These are phyloP conservation scores for Ranitomeya imitator DNA, from an alignment of 2,113 vertebrate genomes.

Conservation along the genomic window DNA sequence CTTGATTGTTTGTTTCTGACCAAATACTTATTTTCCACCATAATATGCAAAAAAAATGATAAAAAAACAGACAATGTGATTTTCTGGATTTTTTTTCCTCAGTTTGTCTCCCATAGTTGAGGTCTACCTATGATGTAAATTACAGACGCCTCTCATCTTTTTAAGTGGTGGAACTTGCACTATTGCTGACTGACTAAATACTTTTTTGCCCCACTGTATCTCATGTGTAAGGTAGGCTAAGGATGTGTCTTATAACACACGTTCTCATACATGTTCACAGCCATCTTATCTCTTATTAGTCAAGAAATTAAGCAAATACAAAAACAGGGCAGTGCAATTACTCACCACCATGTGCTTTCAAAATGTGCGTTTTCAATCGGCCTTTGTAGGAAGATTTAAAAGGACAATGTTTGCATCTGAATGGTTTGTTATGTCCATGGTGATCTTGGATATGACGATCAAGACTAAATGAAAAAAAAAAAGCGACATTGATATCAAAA, in stretches of 20 bases:
- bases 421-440: slow-evolving; percentile 96
- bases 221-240: neutral
- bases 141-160: too few relatives aligned
- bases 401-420: slow-evolving; percentile 96
- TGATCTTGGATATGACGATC: slow-evolving; percentile 98
- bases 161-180: too few relatives aligned
- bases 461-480: slow-evolving; percentile 69
- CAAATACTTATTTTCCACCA: too few relatives aligned
- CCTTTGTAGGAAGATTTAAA: slow-evolving; percentile 98
- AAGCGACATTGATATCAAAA: neutral
- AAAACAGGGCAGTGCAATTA: slow-evolving; percentile 38
- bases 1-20: too few relatives aligned
- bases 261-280: neutral
- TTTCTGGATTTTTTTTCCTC: too few relatives aligned
- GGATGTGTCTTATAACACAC: neutral
- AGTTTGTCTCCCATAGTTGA: too few relatives aligned
- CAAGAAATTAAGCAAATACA: neutral
- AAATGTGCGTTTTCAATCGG: slow-evolving; percentile 94
- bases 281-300: neutral
- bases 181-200: too few relatives aligned
- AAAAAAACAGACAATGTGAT: too few relatives aligned
- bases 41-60: too few relatives aligned
- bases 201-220: too few relatives aligned
- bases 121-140: too few relatives aligned
- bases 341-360: slow-evolving; percentile 94